Evolutionary conservation across 2,888 invertebrate genomes (phyloP).

Genomic region (Eristalinus sepulchralis): DNA sequence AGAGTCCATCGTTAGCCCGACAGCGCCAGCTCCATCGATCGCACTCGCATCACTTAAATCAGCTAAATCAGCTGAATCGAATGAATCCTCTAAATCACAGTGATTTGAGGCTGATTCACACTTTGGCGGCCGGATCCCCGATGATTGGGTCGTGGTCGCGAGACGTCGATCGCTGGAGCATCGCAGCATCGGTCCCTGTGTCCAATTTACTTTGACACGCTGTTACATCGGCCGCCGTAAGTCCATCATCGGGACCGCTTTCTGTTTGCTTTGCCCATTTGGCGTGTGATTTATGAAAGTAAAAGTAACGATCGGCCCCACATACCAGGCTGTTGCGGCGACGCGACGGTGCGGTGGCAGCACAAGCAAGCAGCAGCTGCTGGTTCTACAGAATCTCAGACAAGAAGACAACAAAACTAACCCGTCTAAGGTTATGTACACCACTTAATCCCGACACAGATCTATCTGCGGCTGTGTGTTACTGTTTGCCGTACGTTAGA

Average conservation of each 20-base stretch:
- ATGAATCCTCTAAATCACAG: constrained; percentile 56
- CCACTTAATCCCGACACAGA: constrained; percentile 71
- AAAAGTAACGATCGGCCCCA: constrained; percentile 66
- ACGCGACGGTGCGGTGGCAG: constrained; percentile 19
- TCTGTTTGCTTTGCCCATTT: constrained; percentile 56
- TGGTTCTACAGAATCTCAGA: constrained; percentile 70
- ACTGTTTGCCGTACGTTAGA: constrained; percentile 56
- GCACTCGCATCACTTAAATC: constrained; percentile 32
- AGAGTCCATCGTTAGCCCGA: constrained; percentile 35
- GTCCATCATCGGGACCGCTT: constrained; percentile 48
- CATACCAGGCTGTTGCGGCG: constrained; percentile 24
- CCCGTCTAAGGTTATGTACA: constrained; percentile 71
- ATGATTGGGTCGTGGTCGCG: constrained; percentile 62
- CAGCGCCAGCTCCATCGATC: neutral
- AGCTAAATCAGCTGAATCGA: constrained; percentile 45
- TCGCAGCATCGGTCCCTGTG: constrained; percentile 44
- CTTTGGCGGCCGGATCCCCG: constrained; percentile 34
- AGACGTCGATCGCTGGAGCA: neutral
- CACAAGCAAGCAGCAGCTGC: constrained; percentile 55
- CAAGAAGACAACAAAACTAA: constrained; percentile 71
- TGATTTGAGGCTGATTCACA: constrained; percentile 74
- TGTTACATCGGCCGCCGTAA: constrained; percentile 52
- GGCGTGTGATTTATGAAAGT: constrained; percentile 72
- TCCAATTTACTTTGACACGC: constrained; percentile 70
- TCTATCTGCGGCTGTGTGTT: constrained; percentile 62